These are phyloP conservation scores for Brachystomella parvula DNA, from an alignment of 1,140 invertebrate species.

Conservation along the genomic window DNA sequence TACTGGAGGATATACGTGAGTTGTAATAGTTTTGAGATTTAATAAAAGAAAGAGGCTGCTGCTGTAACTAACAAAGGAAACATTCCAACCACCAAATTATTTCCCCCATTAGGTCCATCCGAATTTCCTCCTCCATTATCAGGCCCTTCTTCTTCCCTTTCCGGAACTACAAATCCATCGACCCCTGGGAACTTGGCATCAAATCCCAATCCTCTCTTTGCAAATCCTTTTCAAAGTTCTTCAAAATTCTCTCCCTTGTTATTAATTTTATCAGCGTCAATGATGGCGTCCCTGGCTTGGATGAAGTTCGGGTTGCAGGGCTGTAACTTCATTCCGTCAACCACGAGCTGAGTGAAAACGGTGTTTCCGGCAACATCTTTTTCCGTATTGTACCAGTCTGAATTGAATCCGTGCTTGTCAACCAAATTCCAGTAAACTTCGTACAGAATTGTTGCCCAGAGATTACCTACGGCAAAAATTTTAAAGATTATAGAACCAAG, in stretches of 20 bases:
- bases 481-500: background rate
- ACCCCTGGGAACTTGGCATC: background rate
- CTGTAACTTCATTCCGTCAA: slow-evolving; percentile 6
- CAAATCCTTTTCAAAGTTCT: background rate
- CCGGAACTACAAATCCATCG: background rate
- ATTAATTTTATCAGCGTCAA: slow-evolving; percentile 4
- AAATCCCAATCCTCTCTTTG: background rate
- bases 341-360: background rate
- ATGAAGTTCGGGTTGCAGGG: slow-evolving; percentile 2
- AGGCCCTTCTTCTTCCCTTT: too few relatives aligned
- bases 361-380: background rate
- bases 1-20: too few relatives aligned
- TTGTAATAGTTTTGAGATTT: too few relatives aligned
- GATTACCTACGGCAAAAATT: background rate
- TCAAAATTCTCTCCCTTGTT: background rate
- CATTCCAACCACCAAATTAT: too few relatives aligned
- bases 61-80: too few relatives aligned
- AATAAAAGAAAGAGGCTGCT: too few relatives aligned
- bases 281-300: slow-evolving; percentile 1
- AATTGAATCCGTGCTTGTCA: slow-evolving; percentile 10
- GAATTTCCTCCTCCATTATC: too few relatives aligned
- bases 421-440: slow-evolving; percentile 17
- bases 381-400: slow-evolving; percentile 4
- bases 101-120: too few relatives aligned
- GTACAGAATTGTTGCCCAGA: slow-evolving; percentile 12